Base-by-base conservation (phyloP, 2,888 invertebrate genomes). In the Phaedon cochleariae region DNA sequence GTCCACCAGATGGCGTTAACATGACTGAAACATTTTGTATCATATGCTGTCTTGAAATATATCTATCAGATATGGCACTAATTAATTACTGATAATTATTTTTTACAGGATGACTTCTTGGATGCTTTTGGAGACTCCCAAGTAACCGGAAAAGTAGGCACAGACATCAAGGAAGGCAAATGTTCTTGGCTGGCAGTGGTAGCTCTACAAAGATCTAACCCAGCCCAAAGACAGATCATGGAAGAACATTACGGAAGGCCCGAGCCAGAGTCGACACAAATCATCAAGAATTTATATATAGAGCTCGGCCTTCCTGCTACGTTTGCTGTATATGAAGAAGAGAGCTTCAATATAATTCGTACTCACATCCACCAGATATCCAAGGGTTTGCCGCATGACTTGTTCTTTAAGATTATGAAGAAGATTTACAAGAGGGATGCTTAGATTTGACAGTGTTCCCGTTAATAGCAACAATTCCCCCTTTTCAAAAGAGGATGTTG, bases 161-260 rank as follows among this genome's bases (percentile, higher is more conserved):
- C 91, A 0, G 98, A 98, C 80, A 97, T 99, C 74, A 89, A 92
- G 84, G 96, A 97, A 74, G 97, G 97, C 31, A 98, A 98, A 85
- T 98, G 98, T 84, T 91, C 96, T 0, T 99, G 98, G 98, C 85
- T 97, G 31, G 90, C 94, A 1, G 94, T 97, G 0, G 92, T 94
- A 0, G 97, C 97, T 9, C 85, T 97, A 67, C 92, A 95, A 81
- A 87, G 92, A 60, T 93, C 92, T 0, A 88, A 87, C 51, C 86
- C 89, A 0, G 85, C 87, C 3, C 95, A 96, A 78, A 88, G 87
- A 70, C 86, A 89, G 77, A 85, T 93, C 26, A 88, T 95, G 85
- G 86, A 90, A 77, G 89, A 93, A 67, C 90, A 91, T 81, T 96
- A 95, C 77, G 95, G 94, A 10, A 84, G 85, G 51, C 81, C 86